Evolutionary conservation across 2,797 vertebrate species (phyloP), one percentile per base, ranked within the genome.

Genomic region (Muscicapa comitata): DNA sequence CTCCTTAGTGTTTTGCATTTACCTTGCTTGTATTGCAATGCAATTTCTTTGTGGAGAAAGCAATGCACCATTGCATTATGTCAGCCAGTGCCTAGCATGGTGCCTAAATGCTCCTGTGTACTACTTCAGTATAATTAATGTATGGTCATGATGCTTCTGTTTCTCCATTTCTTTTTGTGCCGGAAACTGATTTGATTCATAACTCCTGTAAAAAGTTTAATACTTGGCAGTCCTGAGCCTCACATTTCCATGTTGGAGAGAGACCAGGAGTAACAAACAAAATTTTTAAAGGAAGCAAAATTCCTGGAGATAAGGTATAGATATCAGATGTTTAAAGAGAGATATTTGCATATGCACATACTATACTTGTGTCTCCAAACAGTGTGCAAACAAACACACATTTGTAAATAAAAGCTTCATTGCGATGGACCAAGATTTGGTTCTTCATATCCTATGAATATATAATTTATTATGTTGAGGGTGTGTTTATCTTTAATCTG

Each of bases 401-500:
- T n/a, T 38, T 72, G 23, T 76, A 83, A 70, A 61, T 7, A 82
- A 63, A 80, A 81, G 3, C 24, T 61, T 72, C 16, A 23, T 45
- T 58, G 20, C 20, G 65, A 45, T 33, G 33, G 25, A 71, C 37
- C 25, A 54, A 59, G 54, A 61, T 24, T 31, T 70, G 11, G 15
- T 51, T 70, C 15, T 83, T 89, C 54, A 31, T 85, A 58, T 72
- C 58, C n/a, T 92, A 26, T 88, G 47, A 61, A 55, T 66, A 29
- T 57, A 29, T 67, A 94, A 31, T 68, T 61, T 92, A 80, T 95
- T 87, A 85, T 88, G 57, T 92, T 96, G 63, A 62, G 23, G 38
- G 12, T 94, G 16, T 95, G 84, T 96, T 97, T 97, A 95, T 67
- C 86, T 95, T 96, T 88, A 95, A 74, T 95, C 66, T 88, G 65